These are phyloP conservation scores for Heliconius eleuchia DNA, from an alignment of 1,140 invertebrate genomes.

Conservation along the genomic window DNA sequence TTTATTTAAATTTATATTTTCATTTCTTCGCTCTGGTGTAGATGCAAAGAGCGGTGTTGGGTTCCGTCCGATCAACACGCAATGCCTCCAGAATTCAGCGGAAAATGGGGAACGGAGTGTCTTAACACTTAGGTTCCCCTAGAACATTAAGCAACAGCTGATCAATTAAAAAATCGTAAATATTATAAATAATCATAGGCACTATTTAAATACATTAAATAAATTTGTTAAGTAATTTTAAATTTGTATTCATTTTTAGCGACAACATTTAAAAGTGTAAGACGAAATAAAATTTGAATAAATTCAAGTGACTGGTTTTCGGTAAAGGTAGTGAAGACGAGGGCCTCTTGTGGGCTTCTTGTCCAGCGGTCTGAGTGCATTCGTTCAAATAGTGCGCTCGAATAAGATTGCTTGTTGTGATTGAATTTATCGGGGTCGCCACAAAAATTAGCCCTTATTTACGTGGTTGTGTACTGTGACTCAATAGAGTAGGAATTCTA, in stretches of 20 bases:
- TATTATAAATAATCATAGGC: too few relatives aligned
- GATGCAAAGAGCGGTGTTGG: too few relatives aligned
- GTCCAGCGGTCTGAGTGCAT: conserved; percentile 5
- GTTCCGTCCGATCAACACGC: too few relatives aligned
- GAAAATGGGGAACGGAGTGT: too few relatives aligned
- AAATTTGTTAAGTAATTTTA: not conserved
- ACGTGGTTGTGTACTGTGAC: not conserved
- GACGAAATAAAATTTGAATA: not conserved
- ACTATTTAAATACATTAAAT: too few relatives aligned
- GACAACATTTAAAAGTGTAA: not conserved
- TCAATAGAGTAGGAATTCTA: not conserved
- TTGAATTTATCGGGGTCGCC: not conserved
- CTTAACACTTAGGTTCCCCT: too few relatives aligned
- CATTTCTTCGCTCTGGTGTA: too few relatives aligned
- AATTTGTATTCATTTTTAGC: not conserved
- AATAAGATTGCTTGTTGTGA: conserved; percentile 5
- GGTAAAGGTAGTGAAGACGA: not conserved
- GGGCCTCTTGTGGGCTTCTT: conserved; percentile 1
- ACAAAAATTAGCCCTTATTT: conserved; percentile 5
- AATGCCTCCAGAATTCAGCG: too few relatives aligned
- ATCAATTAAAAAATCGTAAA: too few relatives aligned
- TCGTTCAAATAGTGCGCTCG: not conserved
- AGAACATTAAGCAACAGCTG: too few relatives aligned
- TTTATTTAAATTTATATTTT: too few relatives aligned
- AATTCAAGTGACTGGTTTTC: not conserved